Percentiles rank a stretch among this genome's conserved stretches.
Evolutionary conservation across 2,888 invertebrate species (phyloP).

Genomic region (Allophyes oxyacanthae): DNA sequence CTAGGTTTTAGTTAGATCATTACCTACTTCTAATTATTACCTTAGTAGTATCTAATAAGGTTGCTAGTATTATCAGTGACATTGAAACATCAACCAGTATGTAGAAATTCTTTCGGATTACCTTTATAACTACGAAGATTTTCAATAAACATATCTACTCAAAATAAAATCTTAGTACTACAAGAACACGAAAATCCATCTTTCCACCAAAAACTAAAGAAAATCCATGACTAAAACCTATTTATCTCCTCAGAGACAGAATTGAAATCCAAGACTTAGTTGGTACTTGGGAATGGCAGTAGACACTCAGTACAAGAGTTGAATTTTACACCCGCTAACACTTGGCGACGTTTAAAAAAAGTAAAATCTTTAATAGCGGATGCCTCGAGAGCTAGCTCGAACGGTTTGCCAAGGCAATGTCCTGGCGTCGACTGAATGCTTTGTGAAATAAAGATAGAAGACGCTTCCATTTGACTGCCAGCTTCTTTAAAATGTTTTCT

Average conservation of each 20-base stretch:
- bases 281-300: conserved; percentile 23
- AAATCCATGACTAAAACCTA: conserved; percentile 43
- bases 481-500: conserved; percentile 32
- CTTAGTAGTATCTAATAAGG: no score
- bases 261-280: conserved; percentile 51
- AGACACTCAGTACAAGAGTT: conserved; percentile 44
- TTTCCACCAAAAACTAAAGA: conserved; percentile 16
- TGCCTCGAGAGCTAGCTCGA: conserved; percentile 35
- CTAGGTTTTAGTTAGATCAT: no score
- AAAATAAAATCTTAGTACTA: conserved; percentile 3
- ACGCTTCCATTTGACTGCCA: conserved; percentile 48
- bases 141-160: not conserved
- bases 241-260: conserved; percentile 47
- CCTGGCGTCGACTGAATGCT: conserved; percentile 41
- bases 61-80: no score
- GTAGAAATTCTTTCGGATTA: no score
- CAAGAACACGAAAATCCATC: conserved; percentile 20
- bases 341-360: conserved; percentile 50
- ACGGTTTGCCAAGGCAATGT: conserved; percentile 55
- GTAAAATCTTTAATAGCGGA: conserved; percentile 45
- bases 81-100: no score
- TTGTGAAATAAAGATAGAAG: conserved; percentile 53
- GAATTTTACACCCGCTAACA: conserved; percentile 49
- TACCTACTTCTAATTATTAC: no score
- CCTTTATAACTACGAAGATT: no score